Evolutionary conservation across 2,113 vertebrate species (phyloP).

Genomic region (Halcyon malimbica): DNA sequence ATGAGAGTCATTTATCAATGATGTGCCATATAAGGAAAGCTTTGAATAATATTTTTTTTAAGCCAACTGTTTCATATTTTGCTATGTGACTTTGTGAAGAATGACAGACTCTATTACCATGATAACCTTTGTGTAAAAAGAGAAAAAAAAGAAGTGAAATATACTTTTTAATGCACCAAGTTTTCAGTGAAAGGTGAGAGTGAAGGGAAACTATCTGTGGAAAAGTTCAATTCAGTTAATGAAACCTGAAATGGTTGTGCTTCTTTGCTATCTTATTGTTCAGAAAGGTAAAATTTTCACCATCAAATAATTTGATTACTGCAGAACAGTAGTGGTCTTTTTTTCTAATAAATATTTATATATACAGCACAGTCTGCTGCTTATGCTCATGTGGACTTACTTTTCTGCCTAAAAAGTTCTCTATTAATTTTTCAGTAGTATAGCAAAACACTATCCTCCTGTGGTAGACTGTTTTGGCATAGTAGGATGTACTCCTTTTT

Average conservation of each 20-base stretch:
- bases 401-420: not conserved
- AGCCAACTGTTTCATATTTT: conserved; percentile 17
- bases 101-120: not conserved
- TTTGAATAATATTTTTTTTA: not conserved
- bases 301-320: not conserved
- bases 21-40: conserved; percentile 3
- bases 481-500: not conserved
- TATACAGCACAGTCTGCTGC: not conserved
- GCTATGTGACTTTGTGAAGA: not conserved
- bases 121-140: not conserved
- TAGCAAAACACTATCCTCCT: not conserved
- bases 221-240: not conserved
- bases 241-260: not conserved
- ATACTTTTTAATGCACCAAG: not conserved
- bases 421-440: not conserved
- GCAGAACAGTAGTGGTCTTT: not conserved
- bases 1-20: conserved; percentile 7
- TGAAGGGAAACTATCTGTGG: not conserved
- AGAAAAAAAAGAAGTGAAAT: not conserved
- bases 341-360: not conserved
- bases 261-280: not conserved
- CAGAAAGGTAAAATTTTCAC: not conserved
- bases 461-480: not conserved
- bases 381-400: not conserved
- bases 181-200: not conserved